Evolutionary conservation across 2,113 vertebrate genomes (phyloP), one percentile per base, ranked within the genome.

Genomic region (Barnardius zonarius): DNA sequence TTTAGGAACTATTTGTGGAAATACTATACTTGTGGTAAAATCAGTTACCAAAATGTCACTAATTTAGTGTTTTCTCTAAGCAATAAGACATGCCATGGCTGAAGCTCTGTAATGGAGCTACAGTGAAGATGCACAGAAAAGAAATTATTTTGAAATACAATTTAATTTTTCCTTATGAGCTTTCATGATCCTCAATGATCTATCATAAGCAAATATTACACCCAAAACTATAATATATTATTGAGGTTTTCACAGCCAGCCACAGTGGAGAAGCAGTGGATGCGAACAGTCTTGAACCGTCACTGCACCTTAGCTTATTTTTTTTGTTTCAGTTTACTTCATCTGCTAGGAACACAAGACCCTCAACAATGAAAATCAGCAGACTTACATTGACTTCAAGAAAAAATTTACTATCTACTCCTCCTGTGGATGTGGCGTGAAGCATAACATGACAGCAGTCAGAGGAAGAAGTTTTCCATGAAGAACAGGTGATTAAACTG

Each of bases 151-250:
- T 97, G 9, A 96, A 97, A 96, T 93, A 96, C 10, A 88, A 31
- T 78, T 74, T 62, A 72, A 62, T 44, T 73, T 79, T 95, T 93
- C 82, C 66, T 94, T 90, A 78, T 15, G 62, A 95, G 94, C 96
- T 83, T 96, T 96, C 63, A 64, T 92, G 31, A 24, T 97, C 66
- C 46, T 95, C 77, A 54, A 54, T 76, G 52, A 95, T 95, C 82
- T 83, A 90, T 95, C 91, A 96, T 43, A 73, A 90, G 27, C 55
- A 95, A 39, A 82, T 92, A 96, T 74, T 90, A 81, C n/a, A 91
- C 64, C 27, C 86, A 55, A 84, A 94, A 75, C 67, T 69, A 8
- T 43, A 95, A 95, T 82, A 74, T 19, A 62, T 88, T 55, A 44
- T 9, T 30, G 83, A 87, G 48, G 66, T 64, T 91, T 87, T 95